Conservation (phyloP, 2,113 vertebrate species). For the Smithornis capensis region DNA sequence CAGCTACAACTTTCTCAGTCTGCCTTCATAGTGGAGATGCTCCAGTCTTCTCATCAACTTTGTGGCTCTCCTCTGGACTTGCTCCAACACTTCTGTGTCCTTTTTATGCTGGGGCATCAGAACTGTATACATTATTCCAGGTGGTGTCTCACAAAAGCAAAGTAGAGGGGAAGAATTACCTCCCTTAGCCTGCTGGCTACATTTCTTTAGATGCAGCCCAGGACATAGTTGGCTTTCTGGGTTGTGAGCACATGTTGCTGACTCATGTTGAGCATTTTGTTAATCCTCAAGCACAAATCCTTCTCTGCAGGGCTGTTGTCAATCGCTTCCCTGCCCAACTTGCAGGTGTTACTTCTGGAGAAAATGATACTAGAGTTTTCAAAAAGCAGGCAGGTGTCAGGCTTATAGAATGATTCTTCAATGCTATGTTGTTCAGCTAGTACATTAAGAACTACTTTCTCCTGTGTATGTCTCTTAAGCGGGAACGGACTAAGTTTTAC, state of each 20-base stretch:
- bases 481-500: neutral
- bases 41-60: neutral
- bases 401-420: neutral
- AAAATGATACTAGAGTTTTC: neutral
- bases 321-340: neutral
- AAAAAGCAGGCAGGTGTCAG: neutral
- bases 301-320: neutral
- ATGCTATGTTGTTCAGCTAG: rapidly evolving
- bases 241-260: rapidly evolving
- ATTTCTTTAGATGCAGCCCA: neutral
- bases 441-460: neutral
- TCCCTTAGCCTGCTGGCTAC: rapidly evolving
- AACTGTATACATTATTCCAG: neutral
- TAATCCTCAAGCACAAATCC: neutral
- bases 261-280: neutral
- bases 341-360: neutral
- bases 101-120: neutral
- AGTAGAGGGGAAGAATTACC: neutral
- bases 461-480: neutral
- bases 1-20: neutral
- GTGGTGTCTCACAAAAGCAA: neutral
- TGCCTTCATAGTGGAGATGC: neutral
- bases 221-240: rapidly evolving
- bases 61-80: neutral
- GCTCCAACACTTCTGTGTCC: neutral